A percentile compares a stretch with the other conserved stretches of the same genome.
Evolutionary conservation across 2,888 invertebrate genomes (phyloP).

Genomic region (Andrena minutula): DNA sequence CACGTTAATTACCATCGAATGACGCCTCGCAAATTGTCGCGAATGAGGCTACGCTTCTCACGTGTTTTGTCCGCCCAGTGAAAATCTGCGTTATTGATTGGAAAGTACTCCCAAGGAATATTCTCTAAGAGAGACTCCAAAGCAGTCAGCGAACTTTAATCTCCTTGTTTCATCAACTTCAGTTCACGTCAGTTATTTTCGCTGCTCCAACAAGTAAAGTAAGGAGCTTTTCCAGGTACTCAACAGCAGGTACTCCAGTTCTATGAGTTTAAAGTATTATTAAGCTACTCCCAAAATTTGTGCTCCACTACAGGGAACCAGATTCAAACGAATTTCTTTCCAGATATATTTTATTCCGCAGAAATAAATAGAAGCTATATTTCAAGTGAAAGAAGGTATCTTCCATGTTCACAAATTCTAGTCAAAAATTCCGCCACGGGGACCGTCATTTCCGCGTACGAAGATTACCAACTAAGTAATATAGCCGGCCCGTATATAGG

Average conservation of each 20-base stretch:
- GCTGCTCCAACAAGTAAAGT: not conserved
- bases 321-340: not conserved
- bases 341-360: too few species aligned
- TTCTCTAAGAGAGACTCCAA: not conserved
- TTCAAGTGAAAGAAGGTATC: too few species aligned
- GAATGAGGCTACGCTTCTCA: too few species aligned
- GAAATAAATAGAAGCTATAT: too few species aligned
- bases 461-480: slow-evolving; percentile 54
- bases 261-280: not conserved
- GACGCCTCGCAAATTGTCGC: too few species aligned
- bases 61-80: too few species aligned
- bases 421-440: not conserved
- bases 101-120: not conserved
- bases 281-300: slow-evolving; percentile 11
- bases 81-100: too few species aligned
- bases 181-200: not conserved
- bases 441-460: slow-evolving; percentile 9
- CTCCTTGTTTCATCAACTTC: slow-evolving; percentile 1
- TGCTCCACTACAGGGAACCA: not conserved
- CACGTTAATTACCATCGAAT: too few species aligned
- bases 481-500: slow-evolving; percentile 45
- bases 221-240: not conserved
- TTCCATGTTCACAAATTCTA: too few species aligned
- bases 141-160: not conserved
- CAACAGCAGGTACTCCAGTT: slow-evolving; percentile 9